Percentiles rank a stretch among this genome's conserved stretches.
phyloP scores from a whole-genome alignment of 2,888 invertebrate species.

The Loripinus fragilis region DNA sequence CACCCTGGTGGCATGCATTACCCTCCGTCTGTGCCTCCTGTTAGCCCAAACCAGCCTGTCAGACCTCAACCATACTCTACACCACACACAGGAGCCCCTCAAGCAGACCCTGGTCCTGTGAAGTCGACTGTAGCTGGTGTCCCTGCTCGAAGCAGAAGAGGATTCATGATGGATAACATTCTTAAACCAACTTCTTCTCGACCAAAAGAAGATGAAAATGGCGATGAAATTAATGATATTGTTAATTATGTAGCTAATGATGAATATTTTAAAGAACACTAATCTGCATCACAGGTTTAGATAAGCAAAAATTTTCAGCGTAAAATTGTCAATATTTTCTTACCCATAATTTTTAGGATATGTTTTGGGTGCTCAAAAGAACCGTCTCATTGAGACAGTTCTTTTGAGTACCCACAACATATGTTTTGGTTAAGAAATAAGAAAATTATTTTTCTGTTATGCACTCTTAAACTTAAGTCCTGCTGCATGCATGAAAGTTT shows the following conservation, averaged over 20 bases:
- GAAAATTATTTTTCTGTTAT: too few species aligned
- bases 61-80: constrained; percentile 35
- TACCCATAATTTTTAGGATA: too few species aligned
- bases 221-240: constrained; percentile 73
- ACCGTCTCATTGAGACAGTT: too few species aligned
- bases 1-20: constrained; percentile 4
- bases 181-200: constrained; percentile 44
- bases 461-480: too few species aligned
- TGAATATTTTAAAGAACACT: constrained; percentile 61
- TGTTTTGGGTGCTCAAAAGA: too few species aligned
- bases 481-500: too few species aligned
- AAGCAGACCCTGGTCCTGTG: background rate
- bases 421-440: too few species aligned
- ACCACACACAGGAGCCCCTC: constrained; percentile 24
- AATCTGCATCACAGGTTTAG: too few species aligned
- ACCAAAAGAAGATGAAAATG: constrained; percentile 65
- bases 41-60: constrained; percentile 28
- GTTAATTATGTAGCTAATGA: constrained; percentile 73
- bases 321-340: too few species aligned
- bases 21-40: constrained; percentile 33
- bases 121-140: constrained; percentile 12
- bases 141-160: constrained; percentile 37
- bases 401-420: too few species aligned
- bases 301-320: too few species aligned
- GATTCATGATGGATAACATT: constrained; percentile 64